A percentile compares a stretch with the other conserved stretches of the same genome.
Conservation (phyloP, 2,113 vertebrate species). For the Cavia porcellus region DNA sequence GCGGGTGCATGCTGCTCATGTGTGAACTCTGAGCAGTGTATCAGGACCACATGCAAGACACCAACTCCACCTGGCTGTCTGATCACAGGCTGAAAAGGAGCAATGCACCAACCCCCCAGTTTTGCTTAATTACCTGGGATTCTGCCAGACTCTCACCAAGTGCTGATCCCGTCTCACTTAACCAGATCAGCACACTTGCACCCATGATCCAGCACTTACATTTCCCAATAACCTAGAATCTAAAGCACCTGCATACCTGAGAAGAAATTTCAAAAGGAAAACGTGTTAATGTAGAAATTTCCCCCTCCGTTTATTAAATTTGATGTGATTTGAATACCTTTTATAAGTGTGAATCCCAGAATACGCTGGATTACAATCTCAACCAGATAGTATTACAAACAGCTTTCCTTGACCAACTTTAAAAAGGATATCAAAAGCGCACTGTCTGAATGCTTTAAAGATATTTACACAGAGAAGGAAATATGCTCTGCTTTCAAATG, state of each 20-base stretch:
- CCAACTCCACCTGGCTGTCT: neutral
- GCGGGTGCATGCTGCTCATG: neutral
- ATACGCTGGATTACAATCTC: neutral
- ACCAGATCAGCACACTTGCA: neutral
- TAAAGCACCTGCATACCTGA: neutral
- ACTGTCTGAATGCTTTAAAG: conserved; percentile 23
- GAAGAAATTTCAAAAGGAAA: conserved; percentile 4
- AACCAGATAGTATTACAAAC: neutral
- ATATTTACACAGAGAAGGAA: neutral
- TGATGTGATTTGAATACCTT: neutral
- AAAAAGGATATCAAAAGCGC: conserved; percentile 21
- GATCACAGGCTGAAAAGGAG: neutral
- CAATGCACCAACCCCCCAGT: neutral
- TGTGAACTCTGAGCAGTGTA: neutral
- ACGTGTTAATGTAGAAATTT: neutral
- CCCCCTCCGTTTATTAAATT: neutral
- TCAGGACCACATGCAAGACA: neutral
- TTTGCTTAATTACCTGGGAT: neutral
- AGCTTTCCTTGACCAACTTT: conserved; percentile 11
- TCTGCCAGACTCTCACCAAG: neutral
- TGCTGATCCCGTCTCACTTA: neutral
- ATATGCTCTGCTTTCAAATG: neutral
- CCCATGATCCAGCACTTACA: neutral
- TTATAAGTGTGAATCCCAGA: neutral
- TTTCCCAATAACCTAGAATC: neutral